Evolutionary conservation across 2,113 vertebrate species (phyloP).

Genomic region (Oreochromis spilurus): DNA sequence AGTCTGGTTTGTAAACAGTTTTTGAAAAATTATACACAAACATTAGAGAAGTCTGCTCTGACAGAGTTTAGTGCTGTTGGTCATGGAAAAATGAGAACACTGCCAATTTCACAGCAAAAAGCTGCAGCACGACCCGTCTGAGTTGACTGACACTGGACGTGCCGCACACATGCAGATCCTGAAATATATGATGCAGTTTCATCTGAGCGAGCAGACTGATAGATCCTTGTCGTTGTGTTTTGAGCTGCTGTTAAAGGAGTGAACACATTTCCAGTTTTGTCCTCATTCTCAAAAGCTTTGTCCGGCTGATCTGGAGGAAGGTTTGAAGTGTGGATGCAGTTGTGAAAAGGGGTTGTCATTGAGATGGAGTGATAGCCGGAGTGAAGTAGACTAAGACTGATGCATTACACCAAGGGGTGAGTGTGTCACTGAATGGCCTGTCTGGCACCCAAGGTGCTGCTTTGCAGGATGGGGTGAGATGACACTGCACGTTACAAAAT

Average conservation of each 20-base stretch:
- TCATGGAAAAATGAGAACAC: background rate
- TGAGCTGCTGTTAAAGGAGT: background rate
- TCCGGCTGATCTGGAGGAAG: background rate
- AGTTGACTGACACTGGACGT: background rate
- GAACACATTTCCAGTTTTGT: background rate
- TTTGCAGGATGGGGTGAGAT: background rate
- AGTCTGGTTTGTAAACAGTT: background rate
- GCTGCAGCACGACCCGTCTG: background rate
- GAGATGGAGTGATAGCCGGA: background rate
- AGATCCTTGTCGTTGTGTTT: background rate
- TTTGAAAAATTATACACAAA: background rate
- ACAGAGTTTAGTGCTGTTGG: background rate
- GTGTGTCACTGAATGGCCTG: background rate
- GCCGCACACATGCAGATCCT: background rate
- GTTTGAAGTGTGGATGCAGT: background rate
- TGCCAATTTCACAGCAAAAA: background rate
- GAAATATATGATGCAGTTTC: background rate
- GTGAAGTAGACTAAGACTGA: background rate
- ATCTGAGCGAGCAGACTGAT: background rate
- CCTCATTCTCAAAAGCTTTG: background rate
- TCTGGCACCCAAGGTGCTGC: background rate
- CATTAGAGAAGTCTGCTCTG: background rate
- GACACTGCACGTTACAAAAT: constrained; percentile 7
- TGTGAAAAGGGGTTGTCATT: too few relatives aligned
- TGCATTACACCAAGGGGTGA: background rate